Percentiles rank a stretch among this genome's conserved stretches.
Conservation (phyloP, 1,140 invertebrate genomes). For the Microplitis mediator region DNA sequence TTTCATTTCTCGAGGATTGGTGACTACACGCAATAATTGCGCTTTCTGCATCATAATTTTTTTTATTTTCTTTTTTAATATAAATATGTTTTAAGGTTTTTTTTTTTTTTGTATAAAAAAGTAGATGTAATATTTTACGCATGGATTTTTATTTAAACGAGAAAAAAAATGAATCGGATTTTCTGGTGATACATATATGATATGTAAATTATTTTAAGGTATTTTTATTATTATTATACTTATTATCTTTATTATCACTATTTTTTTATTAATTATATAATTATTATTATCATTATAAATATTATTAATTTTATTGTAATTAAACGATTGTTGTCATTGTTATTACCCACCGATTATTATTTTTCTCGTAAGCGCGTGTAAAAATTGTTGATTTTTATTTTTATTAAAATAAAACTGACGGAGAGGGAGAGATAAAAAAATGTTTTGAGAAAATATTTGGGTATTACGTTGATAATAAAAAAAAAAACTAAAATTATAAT, state of each 20-base stretch:
- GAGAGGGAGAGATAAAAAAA: background rate
- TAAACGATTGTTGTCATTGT: slow-evolving; percentile 17
- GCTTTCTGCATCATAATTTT: background rate
- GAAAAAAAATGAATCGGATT: slow-evolving; percentile 17
- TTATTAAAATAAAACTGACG: background rate
- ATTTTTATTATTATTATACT: background rate
- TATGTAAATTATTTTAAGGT: slow-evolving; percentile 4
- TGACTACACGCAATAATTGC: background rate
- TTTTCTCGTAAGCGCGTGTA: background rate
- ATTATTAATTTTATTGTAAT: slow-evolving; percentile 22
- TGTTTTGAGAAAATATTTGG: background rate
- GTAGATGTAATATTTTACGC: slow-evolving; percentile 2
- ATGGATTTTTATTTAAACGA: background rate
- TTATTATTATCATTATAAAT: background rate
- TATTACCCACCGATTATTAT: slow-evolving; percentile 19
- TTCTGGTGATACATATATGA: slow-evolving; percentile 12
- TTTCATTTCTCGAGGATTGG: slow-evolving; percentile 29
- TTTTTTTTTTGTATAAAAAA: slow-evolving; percentile 1
- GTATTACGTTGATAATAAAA: background rate
- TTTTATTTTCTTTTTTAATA: background rate
- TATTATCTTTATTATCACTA: background rate
- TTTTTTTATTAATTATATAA: background rate
- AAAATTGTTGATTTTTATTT: background rate
- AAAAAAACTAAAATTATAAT: background rate
- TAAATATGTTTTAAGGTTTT: background rate